These are phyloP conservation scores for Oncorhynchus keta DNA, from an alignment of 2,113 vertebrate species.

Conservation along the genomic window DNA sequence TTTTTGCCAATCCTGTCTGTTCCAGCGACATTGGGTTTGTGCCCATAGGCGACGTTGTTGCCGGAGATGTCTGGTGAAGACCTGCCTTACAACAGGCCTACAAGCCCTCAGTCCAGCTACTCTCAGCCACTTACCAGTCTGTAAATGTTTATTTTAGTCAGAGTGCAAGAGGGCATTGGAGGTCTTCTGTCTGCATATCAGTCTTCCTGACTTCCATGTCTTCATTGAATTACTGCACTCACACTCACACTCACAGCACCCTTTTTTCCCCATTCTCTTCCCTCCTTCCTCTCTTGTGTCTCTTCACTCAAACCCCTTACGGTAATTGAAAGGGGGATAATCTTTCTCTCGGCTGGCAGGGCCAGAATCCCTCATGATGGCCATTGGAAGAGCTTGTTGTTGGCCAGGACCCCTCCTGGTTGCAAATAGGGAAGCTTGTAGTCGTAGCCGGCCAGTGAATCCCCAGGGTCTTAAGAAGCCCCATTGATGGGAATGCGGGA, in stretches of 20 bases:
- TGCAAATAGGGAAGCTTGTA: constrained; percentile 25
- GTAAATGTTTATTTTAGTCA: background rate
- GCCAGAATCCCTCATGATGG: constrained; percentile 21
- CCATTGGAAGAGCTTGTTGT: constrained; percentile 25
- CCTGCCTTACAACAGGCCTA: too few species aligned
- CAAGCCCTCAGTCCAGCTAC: too few species aligned
- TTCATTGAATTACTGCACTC: background rate
- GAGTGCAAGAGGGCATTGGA: background rate
- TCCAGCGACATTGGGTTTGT: too few species aligned
- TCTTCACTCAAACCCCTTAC: background rate
- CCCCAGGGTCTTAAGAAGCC: constrained; percentile 20
- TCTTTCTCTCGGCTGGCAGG: background rate
- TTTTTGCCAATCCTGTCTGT: too few species aligned
- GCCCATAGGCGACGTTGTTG: too few species aligned
- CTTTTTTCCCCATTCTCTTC: background rate
- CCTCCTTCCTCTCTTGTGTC: constrained; percentile 1
- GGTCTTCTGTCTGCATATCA: background rate
- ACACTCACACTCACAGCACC: background rate
- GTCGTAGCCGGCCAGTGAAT: constrained; percentile 37
- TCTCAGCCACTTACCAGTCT: background rate
- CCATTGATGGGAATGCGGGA: constrained; percentile 37
- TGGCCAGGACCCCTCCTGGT: constrained; percentile 31
- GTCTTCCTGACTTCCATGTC: background rate
- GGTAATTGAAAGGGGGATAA: constrained; percentile 39
- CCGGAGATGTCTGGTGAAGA: too few species aligned